Base-by-base conservation (phyloP, 2,888 invertebrate species). In the Prionchulus punctatus region DNA sequence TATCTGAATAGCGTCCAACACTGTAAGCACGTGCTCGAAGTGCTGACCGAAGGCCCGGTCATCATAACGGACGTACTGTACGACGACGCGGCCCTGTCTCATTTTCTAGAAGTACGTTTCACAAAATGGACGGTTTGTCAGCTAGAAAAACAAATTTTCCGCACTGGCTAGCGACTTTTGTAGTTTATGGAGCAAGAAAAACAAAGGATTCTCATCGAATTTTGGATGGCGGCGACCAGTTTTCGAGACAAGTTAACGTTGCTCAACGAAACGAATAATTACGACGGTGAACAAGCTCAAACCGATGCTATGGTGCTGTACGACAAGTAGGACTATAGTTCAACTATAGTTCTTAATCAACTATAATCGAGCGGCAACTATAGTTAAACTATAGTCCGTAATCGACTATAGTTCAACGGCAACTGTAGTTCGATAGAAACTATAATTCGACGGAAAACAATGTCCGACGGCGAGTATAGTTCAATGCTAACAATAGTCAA, bases 71-170 rank as follows among this genome's bases (percentile, higher is more conserved):
- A 94, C 75, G 84, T 94, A 70, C 76, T 94, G 55, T 84, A 85
- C 71, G 88, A 88, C 76, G 89, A 91, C 73, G 81, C 84, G 59
- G 84, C 88, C 57, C 78, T 94, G 60, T 90, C 89, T 73, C 89
- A 88, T 72, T 89, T 94, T 68, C 90, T 90, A 79, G 92, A 94
- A 78, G 81, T 81, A n/a, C n/a, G n/a, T n/a, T n/a, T n/a, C n/a
- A n/a, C n/a, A n/a, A n/a, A n/a, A n/a, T n/a, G n/a, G n/a, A n/a
- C n/a, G n/a, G n/a, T n/a, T n/a, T n/a, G n/a, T n/a, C n/a, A n/a
- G n/a, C n/a, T n/a, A n/a, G n/a, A n/a, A n/a, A n/a, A n/a, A n/a
- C n/a, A n/a, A n/a, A n/a, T n/a, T 55, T n/a, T n/a, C n/a, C n/a
- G n/a, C n/a, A n/a, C n/a, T n/a, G n/a, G n/a, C n/a, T n/a, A n/a